Evolutionary conservation across 2,113 vertebrate genomes (phyloP).

Genomic region (Oreocharis arfaki): DNA sequence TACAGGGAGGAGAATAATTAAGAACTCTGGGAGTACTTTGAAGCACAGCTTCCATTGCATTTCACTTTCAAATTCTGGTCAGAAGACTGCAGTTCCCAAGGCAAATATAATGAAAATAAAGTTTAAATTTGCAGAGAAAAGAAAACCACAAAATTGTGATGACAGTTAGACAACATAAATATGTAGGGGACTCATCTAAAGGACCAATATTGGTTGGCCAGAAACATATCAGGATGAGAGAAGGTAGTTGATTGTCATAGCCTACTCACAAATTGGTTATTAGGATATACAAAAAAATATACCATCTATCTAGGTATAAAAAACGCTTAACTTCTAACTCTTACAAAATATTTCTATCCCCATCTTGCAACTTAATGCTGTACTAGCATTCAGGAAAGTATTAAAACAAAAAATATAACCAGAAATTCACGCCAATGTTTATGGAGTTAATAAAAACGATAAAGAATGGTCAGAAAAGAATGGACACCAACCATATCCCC

Average conservation of each 20-base stretch:
- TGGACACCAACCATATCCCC: accelerated
- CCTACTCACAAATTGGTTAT: neutral
- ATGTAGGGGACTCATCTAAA: neutral
- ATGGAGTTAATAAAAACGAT: neutral
- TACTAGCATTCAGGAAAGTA: neutral
- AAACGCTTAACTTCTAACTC: neutral
- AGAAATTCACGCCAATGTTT: neutral
- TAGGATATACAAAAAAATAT: neutral
- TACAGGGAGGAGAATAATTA: neutral
- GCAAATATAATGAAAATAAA: neutral
- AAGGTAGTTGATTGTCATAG: neutral
- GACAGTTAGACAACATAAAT: neutral
- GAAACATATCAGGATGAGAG: neutral
- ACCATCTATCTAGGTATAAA: neutral
- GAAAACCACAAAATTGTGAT: neutral
- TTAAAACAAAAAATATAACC: neutral
- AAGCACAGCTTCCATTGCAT: neutral
- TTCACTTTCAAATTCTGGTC: neutral
- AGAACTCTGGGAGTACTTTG: neutral
- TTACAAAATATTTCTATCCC: neutral
- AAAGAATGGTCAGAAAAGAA: neutral
- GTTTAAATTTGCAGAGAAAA: neutral
- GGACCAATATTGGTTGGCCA: neutral
- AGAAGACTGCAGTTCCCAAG: neutral
- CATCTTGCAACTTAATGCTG: neutral